Base-by-base conservation (phyloP, 2,888 invertebrate species). In the Doris montereyensis region DNA sequence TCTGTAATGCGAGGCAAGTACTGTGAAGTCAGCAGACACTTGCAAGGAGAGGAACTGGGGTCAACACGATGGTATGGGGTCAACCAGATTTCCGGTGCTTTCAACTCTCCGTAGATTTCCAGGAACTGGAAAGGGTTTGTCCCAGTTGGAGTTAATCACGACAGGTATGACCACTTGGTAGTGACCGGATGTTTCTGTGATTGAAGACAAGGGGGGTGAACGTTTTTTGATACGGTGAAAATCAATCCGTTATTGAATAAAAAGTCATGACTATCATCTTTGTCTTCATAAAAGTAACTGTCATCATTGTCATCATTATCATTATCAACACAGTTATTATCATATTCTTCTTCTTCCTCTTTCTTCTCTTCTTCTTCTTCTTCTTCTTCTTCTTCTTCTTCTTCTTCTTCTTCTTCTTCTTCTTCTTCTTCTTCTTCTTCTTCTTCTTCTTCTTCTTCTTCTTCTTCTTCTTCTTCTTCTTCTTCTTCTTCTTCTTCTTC, bases 51-150 rank as follows among this genome's bases (percentile, higher is more conserved):
- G 91, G 91, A 2, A 90, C 89, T 4, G 91, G 91, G 8, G 89
- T 90, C 32, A 91, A 84, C 8, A 89, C 87, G 67, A 91, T 85
- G 21, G 87, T 87, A n/a, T 86, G 84, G 5, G 91, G 91, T 72
- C 90, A 91, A 91, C 87, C 87, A 87, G 62, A 91, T 79, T 72
- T 81, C 84, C 3, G 91, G 90, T 0, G 86, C 83, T 80, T 87
- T 87, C 76, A 91, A 86, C 79, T 89, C 87, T 2, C 90, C 91
- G 8, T 73, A 75, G 5, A 91, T 83, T 34, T 86, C 87, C 41
- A 91, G 84, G 78, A 87, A 87, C 83, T 89, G 88, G 85, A 89
- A 91, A n/a, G 0, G 90, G 90, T 68, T 86, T 89, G n/a, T 86
- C 86, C 78, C 82, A 87, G 73, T 88, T 83, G 41, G 87, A 87